These are phyloP conservation scores for Enteromius mattozi DNA, from an alignment of 2,797 vertebrate genomes.

Conservation along the genomic window DNA sequence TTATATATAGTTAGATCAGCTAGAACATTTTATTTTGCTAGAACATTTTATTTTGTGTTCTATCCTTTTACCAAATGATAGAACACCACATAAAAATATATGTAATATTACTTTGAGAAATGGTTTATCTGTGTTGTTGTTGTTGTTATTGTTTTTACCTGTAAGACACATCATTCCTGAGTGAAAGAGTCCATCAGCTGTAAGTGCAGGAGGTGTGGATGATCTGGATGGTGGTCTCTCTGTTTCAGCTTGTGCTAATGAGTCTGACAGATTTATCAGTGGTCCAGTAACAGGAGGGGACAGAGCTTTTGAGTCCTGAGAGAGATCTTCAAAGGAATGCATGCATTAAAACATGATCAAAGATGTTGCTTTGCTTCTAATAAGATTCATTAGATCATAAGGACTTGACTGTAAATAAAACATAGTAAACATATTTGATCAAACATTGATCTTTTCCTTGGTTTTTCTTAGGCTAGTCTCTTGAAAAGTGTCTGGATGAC, in stretches of 20 bases:
- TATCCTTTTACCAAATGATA: background rate
- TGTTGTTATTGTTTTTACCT: slow-evolving; percentile 73
- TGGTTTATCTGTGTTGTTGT: background rate
- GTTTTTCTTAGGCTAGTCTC: background rate
- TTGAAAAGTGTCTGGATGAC: background rate
- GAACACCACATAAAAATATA: background rate
- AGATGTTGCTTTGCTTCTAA: background rate
- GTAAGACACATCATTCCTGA: slow-evolving; percentile 85
- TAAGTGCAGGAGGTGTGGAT: slow-evolving; percentile 66
- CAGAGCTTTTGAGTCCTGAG: slow-evolving; percentile 26
- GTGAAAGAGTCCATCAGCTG: slow-evolving; percentile 79
- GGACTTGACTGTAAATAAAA: slow-evolving; percentile 7
- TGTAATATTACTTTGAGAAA: background rate
- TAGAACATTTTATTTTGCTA: background rate
- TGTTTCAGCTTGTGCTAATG: slow-evolving; percentile 37
- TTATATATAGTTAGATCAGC: background rate
- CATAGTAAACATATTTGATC: slow-evolving; percentile 19
- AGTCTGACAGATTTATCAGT: slow-evolving; percentile 7
- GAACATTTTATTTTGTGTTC: too few relatives aligned
- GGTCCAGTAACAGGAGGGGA: slow-evolving; percentile 23
- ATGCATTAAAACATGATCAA: slow-evolving; percentile 27
- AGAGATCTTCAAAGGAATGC: slow-evolving; percentile 44
- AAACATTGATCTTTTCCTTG: background rate
- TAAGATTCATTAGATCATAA: background rate
- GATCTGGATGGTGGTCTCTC: slow-evolving; percentile 65